Conservation (phyloP, 2,888 invertebrate species). For the Stenotaenia linearis region DNA sequence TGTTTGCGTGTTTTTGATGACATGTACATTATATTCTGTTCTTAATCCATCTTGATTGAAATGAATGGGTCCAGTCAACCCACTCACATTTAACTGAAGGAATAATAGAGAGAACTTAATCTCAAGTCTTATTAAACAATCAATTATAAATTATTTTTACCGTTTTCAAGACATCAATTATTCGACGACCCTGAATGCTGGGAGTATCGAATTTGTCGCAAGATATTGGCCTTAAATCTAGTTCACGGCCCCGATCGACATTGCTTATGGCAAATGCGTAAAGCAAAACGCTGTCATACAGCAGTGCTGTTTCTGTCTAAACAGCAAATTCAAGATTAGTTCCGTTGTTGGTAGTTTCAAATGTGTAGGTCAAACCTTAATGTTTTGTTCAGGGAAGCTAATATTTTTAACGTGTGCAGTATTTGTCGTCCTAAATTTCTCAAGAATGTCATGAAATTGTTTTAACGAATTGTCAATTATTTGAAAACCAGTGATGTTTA, state of each 20-base stretch:
- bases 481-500: conserved; percentile 37
- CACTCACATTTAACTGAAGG: conserved; percentile 76
- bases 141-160: background rate
- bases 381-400: background rate
- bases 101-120: no score
- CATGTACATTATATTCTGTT: conserved; percentile 82
- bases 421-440: background rate
- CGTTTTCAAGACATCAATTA: conserved; percentile 8
- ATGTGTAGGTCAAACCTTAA: background rate
- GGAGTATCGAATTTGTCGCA: conserved; percentile 24
- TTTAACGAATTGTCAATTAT: conserved; percentile 34
- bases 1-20: conserved; percentile 65
- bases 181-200: background rate
- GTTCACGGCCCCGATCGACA: conserved; percentile 55
- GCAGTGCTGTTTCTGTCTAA: conserved; percentile 49
- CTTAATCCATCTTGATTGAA: conserved; percentile 88
- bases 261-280: conserved; percentile 48
- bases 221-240: conserved; percentile 52
- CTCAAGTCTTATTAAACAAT: no score
- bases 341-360: no score
- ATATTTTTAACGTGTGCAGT: background rate
- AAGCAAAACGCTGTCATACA: conserved; percentile 50
- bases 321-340: background rate
- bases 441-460: conserved; percentile 1
- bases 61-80: conserved; percentile 86